Percentiles rank a stretch among this genome's conserved stretches.
Conservation (phyloP, 2,797 vertebrate species). For the Babyrousa celebensis region DNA sequence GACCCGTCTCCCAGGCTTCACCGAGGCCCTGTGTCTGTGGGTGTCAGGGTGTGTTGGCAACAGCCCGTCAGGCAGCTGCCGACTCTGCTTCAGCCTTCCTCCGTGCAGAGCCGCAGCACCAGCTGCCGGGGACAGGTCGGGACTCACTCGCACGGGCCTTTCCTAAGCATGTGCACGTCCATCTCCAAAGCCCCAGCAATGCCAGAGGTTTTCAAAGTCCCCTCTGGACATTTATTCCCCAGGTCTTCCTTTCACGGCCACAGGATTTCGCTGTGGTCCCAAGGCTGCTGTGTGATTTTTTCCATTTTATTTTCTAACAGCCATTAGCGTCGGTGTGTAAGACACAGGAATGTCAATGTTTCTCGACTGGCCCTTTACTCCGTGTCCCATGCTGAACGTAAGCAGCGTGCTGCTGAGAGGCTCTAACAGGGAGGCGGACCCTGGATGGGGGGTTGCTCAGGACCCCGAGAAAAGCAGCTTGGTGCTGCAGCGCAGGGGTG, state of each 20-base stretch:
- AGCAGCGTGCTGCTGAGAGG: no score
- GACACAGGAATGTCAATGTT: neutral
- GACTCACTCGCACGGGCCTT: neutral
- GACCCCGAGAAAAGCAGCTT: no score
- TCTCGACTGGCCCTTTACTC: neutral
- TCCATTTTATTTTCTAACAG: neutral
- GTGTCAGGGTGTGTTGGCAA: neutral
- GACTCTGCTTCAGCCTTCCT: neutral
- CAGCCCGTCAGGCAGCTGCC: no score
- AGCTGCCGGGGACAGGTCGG: accelerated
- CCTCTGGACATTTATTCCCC: accelerated
- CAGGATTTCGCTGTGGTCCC: neutral
- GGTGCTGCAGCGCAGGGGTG: no score
- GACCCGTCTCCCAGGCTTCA: neutral
- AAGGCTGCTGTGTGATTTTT: neutral
- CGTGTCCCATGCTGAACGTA: no score
- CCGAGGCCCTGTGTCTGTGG: neutral
- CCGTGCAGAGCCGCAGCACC: accelerated
- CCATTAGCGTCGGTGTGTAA: neutral
- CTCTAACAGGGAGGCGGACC: no score
- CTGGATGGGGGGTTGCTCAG: no score
- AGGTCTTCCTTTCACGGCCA: no score
- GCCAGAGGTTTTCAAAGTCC: neutral
- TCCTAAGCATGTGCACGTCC: accelerated
- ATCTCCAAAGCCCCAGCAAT: neutral